Evolutionary conservation across 2,797 vertebrate genomes (phyloP), one percentile per base, ranked within the genome.

Genomic region (Centroberyx gerrardi): DNA sequence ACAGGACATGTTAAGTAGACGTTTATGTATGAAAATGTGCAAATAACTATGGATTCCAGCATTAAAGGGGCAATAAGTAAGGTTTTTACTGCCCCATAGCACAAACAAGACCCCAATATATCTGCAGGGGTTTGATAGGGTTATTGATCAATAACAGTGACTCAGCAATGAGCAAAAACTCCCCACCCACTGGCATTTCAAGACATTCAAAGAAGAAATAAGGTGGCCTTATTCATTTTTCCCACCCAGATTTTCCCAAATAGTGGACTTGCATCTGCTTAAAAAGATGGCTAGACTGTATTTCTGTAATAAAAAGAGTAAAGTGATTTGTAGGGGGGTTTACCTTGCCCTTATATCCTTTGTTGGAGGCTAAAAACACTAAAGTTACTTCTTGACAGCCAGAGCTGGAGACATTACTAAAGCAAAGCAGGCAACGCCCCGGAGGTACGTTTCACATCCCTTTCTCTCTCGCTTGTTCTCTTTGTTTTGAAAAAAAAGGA

Each of bases 401-500:
- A 82, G 59, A 85, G 81, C 64, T 63, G 72, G 44, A 87, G 62
- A 73, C 70, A 82, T 92, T 86, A 85, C 72, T 62, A 85, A 88
- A 89, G 66, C 73, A 80, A 82, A 82, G 65, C 75, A 78, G 73
- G 72, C 86, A 87, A 88, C 72, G 75, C 72, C 77, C 84, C 17
- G 55, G 18, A 90, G 82, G 68, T 84, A 72, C 60, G 80, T 80
- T 87, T 87, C 52, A 71, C 72, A 75, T 80, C 55, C 71, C 71
- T 71, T 72, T 84, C 64, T 65, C 54, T 70, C 66, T 67, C 44
- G 33, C 74, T 73, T 51, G 62, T 65, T 75, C 67, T 61, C 65
- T 81, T 71, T 81, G 76, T 82, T 77, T 81, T 62, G 72, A 68
- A 62, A 68, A 62, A 67, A 63, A 49, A 72, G 48, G 48, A 51